Evolutionary conservation across 2,797 vertebrate species (phyloP).

Genomic region (Poliocrania exsul): DNA sequence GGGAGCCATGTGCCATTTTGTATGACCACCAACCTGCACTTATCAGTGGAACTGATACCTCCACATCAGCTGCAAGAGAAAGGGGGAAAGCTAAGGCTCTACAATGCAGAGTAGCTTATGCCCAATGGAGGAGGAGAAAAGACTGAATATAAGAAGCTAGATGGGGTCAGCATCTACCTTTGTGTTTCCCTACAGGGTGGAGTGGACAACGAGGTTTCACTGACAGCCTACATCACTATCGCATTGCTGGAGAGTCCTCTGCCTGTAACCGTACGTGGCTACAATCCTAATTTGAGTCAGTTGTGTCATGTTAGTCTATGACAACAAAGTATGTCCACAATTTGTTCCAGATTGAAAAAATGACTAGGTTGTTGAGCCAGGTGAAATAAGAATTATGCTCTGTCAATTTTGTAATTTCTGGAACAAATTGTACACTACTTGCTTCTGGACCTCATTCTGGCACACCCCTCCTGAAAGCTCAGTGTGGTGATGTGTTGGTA

Average conservation of each 20-base stretch:
- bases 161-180: background rate
- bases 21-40: background rate
- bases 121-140: background rate
- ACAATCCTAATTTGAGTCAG: background rate
- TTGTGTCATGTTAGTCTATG: too few species aligned
- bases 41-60: background rate
- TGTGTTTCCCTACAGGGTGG: slow-evolving; percentile 66
- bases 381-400: background rate
- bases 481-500: background rate
- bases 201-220: slow-evolving; percentile 61
- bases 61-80: background rate
- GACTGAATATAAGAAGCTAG: background rate
- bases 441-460: fast-evolving
- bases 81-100: background rate
- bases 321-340: background rate
- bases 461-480: background rate
- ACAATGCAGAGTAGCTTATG: background rate
- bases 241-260: slow-evolving; percentile 70
- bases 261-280: slow-evolving; percentile 51
- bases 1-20: background rate
- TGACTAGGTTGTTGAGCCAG: background rate
- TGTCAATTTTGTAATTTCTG: background rate
- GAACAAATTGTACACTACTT: fast-evolving
- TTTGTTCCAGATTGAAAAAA: background rate
- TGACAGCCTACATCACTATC: slow-evolving; percentile 72